Evolutionary conservation across 2,888 invertebrate species (phyloP), one percentile per base, ranked within the genome.

Genomic region (Yponomeuta cagnagella): DNA sequence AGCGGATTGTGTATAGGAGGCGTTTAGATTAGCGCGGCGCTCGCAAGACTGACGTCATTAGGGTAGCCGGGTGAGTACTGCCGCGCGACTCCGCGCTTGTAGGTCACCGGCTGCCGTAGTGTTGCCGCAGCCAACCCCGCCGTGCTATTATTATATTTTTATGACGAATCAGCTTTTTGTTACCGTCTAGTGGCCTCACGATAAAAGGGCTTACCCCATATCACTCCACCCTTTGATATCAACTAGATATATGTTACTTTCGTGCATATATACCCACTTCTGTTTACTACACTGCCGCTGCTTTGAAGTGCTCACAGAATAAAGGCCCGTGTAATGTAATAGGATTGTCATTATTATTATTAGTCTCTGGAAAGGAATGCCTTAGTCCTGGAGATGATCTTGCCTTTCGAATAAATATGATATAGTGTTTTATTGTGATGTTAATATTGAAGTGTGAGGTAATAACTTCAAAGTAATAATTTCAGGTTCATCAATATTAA

Each of bases 61-160:
- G 90, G 90, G 65, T 70, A 48, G 70, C 86, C 88, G 80, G 84
- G 85, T 81, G 86, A 88, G 88, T 90, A 92, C 92, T 92, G 92
- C 89, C 91, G 91, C 88, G 88, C 87, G 89, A 81, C 82, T 81
- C 89, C 89, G 66, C 89, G 90, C 90, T 86, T 87, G 76, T 81
- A 87, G 90, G 90, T 89, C 90, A 87, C 86, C 86, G 85, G 83
- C 75, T 73, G 74, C 70, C 84, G 89, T 71, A 48, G 88, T 89
- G 88, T 87, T 90, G 90, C 90, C 90, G 89, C 88, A 85, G 83
- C 86, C 86, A 33, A 65, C 30, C 31, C 52, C 86, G 87, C 88
- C 90, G 52, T 87, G 89, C 91, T 90, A 90, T 90, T 90, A 90
- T 90, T 91, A 90, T 89, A 90, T 88, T 92, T 92, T 92, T 92